phyloP scores from a whole-genome alignment of 1,140 invertebrate species.

The Drosophila melanica region DNA sequence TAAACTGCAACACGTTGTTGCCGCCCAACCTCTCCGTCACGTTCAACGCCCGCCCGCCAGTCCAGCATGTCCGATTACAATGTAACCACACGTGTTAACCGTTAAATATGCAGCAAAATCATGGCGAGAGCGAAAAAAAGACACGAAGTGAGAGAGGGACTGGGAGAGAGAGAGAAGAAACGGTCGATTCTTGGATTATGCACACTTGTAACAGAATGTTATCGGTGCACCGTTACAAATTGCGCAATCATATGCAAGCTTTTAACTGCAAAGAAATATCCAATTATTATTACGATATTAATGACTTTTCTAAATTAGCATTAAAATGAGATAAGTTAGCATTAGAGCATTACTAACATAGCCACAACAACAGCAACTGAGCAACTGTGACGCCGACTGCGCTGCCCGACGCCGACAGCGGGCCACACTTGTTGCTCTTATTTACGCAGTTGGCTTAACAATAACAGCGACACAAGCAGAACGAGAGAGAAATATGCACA shows the following conservation, averaged over 20 bases:
- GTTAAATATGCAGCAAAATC: slow-evolving; percentile 55
- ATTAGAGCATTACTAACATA: slow-evolving; percentile 12
- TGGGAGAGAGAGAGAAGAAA: neutral
- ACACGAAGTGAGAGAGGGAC: neutral
- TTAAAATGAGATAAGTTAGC: slow-evolving; percentile 30
- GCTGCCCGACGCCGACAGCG: neutral
- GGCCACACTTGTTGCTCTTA: slow-evolving; percentile 61
- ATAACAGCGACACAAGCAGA: slow-evolving; percentile 36
- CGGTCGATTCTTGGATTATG: slow-evolving; percentile 7
- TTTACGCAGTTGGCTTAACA: slow-evolving; percentile 67
- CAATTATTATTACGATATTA: slow-evolving; percentile 15
- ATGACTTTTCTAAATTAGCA: slow-evolving; percentile 20
- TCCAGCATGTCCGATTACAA: slow-evolving; percentile 34
- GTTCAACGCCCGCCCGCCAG: neutral
- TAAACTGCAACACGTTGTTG: slow-evolving; percentile 28
- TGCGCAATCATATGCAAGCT: slow-evolving; percentile 1
- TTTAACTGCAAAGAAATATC: neutral
- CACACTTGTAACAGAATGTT: slow-evolving; percentile 11
- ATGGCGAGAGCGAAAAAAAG: neutral
- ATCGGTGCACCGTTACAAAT: slow-evolving; percentile 23
- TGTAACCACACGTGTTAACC: slow-evolving; percentile 68
- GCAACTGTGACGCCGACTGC: slow-evolving; percentile 2
- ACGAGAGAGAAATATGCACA: slow-evolving; percentile 37
- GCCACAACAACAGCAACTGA: neutral
- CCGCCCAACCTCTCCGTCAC: neutral